Evolutionary conservation across 2,113 vertebrate species (phyloP).

Genomic region (Acinonyx jubatus): DNA sequence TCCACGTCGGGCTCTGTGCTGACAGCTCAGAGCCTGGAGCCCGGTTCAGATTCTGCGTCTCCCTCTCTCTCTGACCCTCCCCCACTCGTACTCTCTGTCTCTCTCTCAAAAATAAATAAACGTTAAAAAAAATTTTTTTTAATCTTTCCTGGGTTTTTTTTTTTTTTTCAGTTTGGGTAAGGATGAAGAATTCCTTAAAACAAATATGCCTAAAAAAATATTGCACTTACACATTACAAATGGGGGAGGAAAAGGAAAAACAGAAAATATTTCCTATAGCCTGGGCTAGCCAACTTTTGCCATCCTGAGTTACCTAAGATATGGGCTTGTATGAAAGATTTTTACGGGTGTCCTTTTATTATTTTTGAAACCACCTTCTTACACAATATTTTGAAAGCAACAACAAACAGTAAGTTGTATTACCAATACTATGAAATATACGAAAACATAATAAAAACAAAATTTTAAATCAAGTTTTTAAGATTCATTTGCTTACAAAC

Average conservation of each 20-base stretch:
- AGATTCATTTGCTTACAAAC: background rate
- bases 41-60: too few relatives aligned
- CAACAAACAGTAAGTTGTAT: background rate
- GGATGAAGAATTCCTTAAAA: background rate
- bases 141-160: background rate
- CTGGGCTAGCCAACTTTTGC: background rate
- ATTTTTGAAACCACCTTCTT: background rate
- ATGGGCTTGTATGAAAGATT: background rate
- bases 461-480: background rate
- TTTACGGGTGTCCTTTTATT: background rate
- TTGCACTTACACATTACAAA: background rate
- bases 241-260: background rate
- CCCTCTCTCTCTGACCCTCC: too few relatives aligned
- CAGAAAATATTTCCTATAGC: background rate
- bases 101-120: too few relatives aligned
- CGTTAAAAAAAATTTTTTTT: too few relatives aligned
- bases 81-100: too few relatives aligned
- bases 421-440: background rate
- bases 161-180: background rate
- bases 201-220: background rate
- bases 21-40: too few relatives aligned
- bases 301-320: background rate
- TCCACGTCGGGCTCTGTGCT: too few relatives aligned
- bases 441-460: background rate
- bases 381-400: background rate